Conservation (phyloP, 2,888 invertebrate genomes). For the Conistra vaccinii region DNA sequence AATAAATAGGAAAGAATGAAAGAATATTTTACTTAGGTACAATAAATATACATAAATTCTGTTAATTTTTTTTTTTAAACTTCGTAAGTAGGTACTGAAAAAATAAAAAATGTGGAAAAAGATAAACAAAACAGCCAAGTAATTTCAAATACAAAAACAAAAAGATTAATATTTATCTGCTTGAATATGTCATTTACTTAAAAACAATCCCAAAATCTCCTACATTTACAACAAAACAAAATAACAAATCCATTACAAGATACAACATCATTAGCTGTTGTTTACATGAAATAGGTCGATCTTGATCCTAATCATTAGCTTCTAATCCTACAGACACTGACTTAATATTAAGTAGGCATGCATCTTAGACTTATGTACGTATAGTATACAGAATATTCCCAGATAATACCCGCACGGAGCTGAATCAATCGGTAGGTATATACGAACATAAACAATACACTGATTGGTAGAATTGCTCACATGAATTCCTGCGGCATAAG, state of each 20-base stretch:
- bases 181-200: background rate
- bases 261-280: background rate
- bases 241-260: background rate
- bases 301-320: background rate
- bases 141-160: background rate
- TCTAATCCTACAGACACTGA: background rate
- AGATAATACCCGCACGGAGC: conserved; percentile 62
- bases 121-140: background rate
- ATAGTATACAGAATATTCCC: conserved; percentile 23
- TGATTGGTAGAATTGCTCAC: conserved; percentile 73
- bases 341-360: conserved; percentile 11
- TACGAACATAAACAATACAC: conserved; percentile 68
- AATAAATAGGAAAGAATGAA: background rate
- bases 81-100: background rate
- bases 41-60: background rate
- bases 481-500: conserved; percentile 77
- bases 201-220: background rate
- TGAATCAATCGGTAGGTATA: conserved; percentile 59
- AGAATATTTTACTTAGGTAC: background rate
- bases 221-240: background rate
- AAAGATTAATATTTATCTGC: background rate
- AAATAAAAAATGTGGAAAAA: conserved; percentile 6
- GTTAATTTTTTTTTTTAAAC: too few relatives aligned
- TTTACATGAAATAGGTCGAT: background rate
- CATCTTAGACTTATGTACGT: background rate